A percentile compares a stretch with the other conserved stretches of the same genome.
Conservation (phyloP, 2,797 vertebrate genomes). For the Heteromormyrus szaboi region DNA sequence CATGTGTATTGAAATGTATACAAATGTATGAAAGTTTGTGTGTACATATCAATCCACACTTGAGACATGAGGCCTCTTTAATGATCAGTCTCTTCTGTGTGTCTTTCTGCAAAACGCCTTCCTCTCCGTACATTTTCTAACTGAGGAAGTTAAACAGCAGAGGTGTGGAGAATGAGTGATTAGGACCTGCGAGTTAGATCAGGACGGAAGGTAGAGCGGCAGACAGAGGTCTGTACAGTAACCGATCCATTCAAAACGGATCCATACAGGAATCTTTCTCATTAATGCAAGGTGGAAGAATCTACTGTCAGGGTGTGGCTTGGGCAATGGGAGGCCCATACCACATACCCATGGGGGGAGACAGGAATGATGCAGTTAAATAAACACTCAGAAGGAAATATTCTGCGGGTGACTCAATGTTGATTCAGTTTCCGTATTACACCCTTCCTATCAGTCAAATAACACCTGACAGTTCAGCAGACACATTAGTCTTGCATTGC, state of each 20-base stretch:
- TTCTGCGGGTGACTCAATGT: conserved; percentile 41
- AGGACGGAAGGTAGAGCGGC: conserved; percentile 35
- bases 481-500: conserved; percentile 31
- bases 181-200: neutral
- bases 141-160: conserved; percentile 34
- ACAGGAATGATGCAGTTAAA: neutral
- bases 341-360: neutral
- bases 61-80: neutral
- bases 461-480: neutral
- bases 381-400: neutral
- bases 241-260: conserved; percentile 61
- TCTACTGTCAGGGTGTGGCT: conserved; percentile 54
- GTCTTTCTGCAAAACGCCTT: neutral
- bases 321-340: conserved; percentile 16
- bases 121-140: neutral
- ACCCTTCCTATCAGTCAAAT: conserved; percentile 38
- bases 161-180: conserved; percentile 14
- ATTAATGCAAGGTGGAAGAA: conserved; percentile 63
- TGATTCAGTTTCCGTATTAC: conserved; percentile 48
- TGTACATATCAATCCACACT: neutral
- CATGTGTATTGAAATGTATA: neutral
- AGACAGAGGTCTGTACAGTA: neutral
- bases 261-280: conserved; percentile 58
- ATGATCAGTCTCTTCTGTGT: neutral
- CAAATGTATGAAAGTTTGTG: neutral